Conservation (phyloP, 2,113 vertebrate species). For the Tupaia tana region DNA sequence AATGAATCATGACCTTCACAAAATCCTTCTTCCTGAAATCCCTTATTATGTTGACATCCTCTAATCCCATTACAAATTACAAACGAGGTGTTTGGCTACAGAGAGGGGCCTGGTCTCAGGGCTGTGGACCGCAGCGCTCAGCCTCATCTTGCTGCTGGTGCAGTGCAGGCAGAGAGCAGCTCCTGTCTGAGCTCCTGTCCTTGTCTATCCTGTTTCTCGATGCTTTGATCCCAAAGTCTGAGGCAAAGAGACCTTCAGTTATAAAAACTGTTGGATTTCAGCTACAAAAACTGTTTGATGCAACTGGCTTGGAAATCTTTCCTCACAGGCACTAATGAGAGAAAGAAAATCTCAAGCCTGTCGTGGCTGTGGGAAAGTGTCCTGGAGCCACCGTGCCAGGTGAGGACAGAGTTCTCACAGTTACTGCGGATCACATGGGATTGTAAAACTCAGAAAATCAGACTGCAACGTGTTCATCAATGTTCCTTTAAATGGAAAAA, state of each 20-base stretch:
- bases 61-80: neutral
- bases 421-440: no score
- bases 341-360: neutral
- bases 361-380: conserved; percentile 53
- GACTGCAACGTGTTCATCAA: neutral
- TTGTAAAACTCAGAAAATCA: neutral
- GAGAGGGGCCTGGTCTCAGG: no score
- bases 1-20: neutral
- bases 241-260: neutral
- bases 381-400: neutral
- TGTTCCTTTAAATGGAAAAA: neutral
- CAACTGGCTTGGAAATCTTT: neutral
- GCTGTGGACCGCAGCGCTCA: rapidly evolving
- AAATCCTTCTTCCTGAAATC: neutral
- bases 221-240: rapidly evolving
- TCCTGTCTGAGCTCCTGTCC: neutral
- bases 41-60: neutral
- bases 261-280: neutral
- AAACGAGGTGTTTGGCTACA: neutral
- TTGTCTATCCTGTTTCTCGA: neutral
- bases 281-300: neutral
- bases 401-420: neutral
- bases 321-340: neutral
- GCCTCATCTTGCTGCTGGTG: rapidly evolving
- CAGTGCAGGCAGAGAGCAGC: rapidly evolving